Evolutionary conservation across 2,888 invertebrate genomes (phyloP).

Genomic region (Chrysotoxum bicinctum): DNA sequence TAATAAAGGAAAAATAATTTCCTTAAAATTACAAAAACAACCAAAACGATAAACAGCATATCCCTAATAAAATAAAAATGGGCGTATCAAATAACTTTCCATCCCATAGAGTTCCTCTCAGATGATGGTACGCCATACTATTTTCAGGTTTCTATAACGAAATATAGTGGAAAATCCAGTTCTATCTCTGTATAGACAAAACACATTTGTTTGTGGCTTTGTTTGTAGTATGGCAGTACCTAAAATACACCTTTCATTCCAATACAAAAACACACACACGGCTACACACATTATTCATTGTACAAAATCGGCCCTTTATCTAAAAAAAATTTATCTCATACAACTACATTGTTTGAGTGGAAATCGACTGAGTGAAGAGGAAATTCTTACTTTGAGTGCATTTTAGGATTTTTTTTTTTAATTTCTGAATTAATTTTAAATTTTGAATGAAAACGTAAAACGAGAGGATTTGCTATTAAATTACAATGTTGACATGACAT

Average conservation of each 20-base stretch:
- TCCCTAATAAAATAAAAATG: slow-evolving; percentile 46
- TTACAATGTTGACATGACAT: slow-evolving; percentile 59
- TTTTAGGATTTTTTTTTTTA: background rate
- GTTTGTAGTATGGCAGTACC: too few species aligned
- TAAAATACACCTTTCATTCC: background rate
- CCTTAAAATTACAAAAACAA: background rate
- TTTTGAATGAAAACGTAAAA: slow-evolving; percentile 23
- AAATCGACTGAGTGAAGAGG: slow-evolving; percentile 3
- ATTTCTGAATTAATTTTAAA: slow-evolving; percentile 3
- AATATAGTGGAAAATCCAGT: slow-evolving; percentile 63
- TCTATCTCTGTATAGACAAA: background rate
- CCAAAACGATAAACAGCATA: background rate
- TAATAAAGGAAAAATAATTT: slow-evolving; percentile 12
- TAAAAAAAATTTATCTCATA: background rate
- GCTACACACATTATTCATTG: too few species aligned
- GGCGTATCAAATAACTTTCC: slow-evolving; percentile 68
- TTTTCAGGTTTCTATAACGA: slow-evolving; percentile 18
- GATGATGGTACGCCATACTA: slow-evolving; percentile 38
- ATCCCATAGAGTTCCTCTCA: slow-evolving; percentile 38
- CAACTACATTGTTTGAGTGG: slow-evolving; percentile 30
- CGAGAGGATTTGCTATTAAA: slow-evolving; percentile 37
- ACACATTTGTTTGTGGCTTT: background rate
- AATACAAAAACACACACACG: background rate
- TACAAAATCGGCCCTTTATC: background rate
- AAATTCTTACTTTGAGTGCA: background rate